Conservation (phyloP, 2,797 vertebrate genomes). For the Acipenser ruthenus region DNA sequence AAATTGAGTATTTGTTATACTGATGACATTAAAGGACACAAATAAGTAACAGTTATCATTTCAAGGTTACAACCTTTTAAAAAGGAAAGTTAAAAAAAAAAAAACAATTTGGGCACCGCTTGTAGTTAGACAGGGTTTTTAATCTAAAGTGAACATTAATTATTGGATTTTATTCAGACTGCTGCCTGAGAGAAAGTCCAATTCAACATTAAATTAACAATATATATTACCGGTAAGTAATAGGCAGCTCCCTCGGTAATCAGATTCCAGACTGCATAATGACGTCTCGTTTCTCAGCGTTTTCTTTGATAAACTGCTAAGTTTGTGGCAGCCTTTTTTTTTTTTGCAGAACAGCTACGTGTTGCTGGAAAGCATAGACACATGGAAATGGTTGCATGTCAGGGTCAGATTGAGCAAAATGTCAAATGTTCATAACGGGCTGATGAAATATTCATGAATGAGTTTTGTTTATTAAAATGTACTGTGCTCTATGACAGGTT, state of each 20-base stretch:
- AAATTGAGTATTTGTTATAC: neutral
- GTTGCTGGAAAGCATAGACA: neutral
- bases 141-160: neutral
- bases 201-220: neutral
- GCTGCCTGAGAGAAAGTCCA: neutral
- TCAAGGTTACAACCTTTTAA: neutral
- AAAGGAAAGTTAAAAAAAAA: neutral
- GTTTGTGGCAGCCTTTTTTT: neutral
- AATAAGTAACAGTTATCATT: neutral
- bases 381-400: neutral
- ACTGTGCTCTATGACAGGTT: neutral
- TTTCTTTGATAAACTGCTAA: neutral
- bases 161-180: neutral
- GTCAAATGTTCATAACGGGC: neutral
- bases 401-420: neutral
- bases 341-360: neutral
- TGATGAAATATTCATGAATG: slow-evolving; percentile 1
- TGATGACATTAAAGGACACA: neutral
- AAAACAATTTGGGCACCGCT: neutral
- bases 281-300: neutral
- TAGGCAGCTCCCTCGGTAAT: neutral
- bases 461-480: neutral
- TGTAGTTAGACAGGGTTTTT: neutral
- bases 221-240: neutral
- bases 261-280: neutral